These are phyloP conservation scores for Pyralis farinalis DNA, from an alignment of 2,888 invertebrate species.

Conservation along the genomic window DNA sequence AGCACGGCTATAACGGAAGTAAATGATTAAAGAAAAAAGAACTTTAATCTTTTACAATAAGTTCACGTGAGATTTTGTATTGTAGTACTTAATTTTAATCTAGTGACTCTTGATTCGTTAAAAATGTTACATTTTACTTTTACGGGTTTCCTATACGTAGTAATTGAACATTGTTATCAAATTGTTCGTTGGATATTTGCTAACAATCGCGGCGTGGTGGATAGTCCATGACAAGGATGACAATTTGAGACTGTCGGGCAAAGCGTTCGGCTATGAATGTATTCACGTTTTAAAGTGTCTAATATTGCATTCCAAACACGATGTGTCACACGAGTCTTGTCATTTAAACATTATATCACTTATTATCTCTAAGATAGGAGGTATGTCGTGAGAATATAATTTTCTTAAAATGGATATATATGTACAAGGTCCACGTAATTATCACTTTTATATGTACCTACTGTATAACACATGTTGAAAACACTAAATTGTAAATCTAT, in stretches of 20 bases:
- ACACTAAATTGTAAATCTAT: constrained; percentile 6
- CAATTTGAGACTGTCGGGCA: constrained; percentile 21
- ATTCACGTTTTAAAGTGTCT: constrained; percentile 28
- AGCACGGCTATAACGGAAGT: no score
- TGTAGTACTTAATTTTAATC: background rate
- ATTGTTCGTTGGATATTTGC: background rate
- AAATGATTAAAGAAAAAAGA: no score
- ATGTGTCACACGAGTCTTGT: constrained; percentile 13
- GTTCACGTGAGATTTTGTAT: background rate
- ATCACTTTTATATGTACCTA: constrained; percentile 29
- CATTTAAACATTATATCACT: constrained; percentile 17
- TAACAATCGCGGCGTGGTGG: constrained; percentile 14
- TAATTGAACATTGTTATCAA: background rate
- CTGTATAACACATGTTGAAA: constrained; percentile 32
- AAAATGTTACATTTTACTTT: background rate
- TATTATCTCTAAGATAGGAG: constrained; percentile 10
- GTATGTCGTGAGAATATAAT: constrained; percentile 2
- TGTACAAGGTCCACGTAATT: constrained; percentile 17
- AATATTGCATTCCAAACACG: constrained; percentile 47
- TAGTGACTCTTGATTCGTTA: no score
- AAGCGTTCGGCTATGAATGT: constrained; percentile 27
- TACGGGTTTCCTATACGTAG: background rate
- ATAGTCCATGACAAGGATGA: background rate
- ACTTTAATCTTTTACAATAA: background rate
- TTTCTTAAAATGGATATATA: constrained; percentile 11